Conservation (phyloP, 1,140 invertebrate genomes). For the Propsilocerus akamusi region DNA sequence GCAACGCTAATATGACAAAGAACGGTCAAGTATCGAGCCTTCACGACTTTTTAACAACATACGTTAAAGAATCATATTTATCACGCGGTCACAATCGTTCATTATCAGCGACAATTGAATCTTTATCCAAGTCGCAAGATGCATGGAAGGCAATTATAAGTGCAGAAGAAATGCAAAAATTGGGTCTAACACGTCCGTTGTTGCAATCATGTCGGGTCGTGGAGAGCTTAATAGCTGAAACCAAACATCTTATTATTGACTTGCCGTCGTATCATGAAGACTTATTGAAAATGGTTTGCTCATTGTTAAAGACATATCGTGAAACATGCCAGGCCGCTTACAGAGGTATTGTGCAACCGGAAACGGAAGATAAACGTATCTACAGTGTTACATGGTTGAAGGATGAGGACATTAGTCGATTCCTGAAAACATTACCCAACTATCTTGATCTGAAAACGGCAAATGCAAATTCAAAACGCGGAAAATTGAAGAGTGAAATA, state of each 20-base stretch:
- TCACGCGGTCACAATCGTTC: constrained; percentile 34
- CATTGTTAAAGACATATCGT: constrained; percentile 43
- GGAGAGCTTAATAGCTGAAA: constrained; percentile 45
- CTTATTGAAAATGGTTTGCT: constrained; percentile 22
- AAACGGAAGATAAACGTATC: constrained; percentile 57
- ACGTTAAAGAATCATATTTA: constrained; percentile 51
- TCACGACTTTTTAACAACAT: constrained; percentile 54
- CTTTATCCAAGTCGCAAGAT: constrained; percentile 51
- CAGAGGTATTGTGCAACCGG: constrained; percentile 57
- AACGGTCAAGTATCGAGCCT: constrained; percentile 36
- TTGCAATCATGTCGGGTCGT: constrained; percentile 45
- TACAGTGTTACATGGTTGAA: constrained; percentile 83
- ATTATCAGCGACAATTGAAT: constrained; percentile 39
- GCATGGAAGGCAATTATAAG: constrained; percentile 49
- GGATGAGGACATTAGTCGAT: constrained; percentile 84
- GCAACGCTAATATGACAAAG: constrained; percentile 39
- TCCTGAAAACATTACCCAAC: constrained; percentile 68
- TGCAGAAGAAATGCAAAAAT: constrained; percentile 40
- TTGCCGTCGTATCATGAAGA: constrained; percentile 34
- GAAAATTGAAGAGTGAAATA: constrained; percentile 22
- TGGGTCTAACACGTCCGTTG: constrained; percentile 43
- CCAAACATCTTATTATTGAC: constrained; percentile 45
- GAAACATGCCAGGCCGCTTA: constrained; percentile 61
- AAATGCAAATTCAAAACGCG: constrained; percentile 22
- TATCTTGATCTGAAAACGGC: constrained; percentile 55